Base-by-base conservation (phyloP, 2,113 vertebrate genomes). In the Datnioides undecimradiatus region DNA sequence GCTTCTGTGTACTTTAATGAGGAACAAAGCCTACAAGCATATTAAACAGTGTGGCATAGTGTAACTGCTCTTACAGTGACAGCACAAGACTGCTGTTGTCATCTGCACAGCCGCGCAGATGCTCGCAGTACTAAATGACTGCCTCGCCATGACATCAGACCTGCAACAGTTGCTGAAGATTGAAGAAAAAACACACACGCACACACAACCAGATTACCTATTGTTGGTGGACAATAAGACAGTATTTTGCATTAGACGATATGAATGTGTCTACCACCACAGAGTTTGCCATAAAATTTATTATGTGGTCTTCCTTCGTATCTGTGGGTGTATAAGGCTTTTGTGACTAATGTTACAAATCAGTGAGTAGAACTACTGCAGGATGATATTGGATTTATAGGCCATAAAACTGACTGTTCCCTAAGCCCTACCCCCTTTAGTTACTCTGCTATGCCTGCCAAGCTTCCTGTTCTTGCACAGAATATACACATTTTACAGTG, bases 1-100 rank as follows among this genome's bases (percentile, higher is more conserved):
- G 87, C 83, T 25, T 51, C 58, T 49, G 82, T 84, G 80, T 83
- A 82, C 83, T 89, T 83, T 91, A 93, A 92, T 90, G 86, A 91
- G 87, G 76, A 92, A 85, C 91, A 93, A 82, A 88, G 73, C 78
- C 73, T 76, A 84, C 83, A 83, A 87, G 87, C 72, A 71, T 84
- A 79, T 92, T 85, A 88, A 86, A 75, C 83, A 72, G 54, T 70
- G 73, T 76, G 82, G 84, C 80, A 83, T 21, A 31, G 38, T 68
- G 84, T 77, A 46, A 69, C 87, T 78, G 82, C 79, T 81, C 54
- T 71, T 27, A 40, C 73, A 12, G 29, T 80, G 82, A 86, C 85
- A 84, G 80, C 76, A 36, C 51, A 27, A 48, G 52, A 46, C 76
- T 46, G 65, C 71, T 76, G 60, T 67, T 82, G 79, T 83, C 66